These are phyloP conservation scores for Teleogryllus oceanicus DNA, from an alignment of 2,888 invertebrate species.

Conservation along the genomic window DNA sequence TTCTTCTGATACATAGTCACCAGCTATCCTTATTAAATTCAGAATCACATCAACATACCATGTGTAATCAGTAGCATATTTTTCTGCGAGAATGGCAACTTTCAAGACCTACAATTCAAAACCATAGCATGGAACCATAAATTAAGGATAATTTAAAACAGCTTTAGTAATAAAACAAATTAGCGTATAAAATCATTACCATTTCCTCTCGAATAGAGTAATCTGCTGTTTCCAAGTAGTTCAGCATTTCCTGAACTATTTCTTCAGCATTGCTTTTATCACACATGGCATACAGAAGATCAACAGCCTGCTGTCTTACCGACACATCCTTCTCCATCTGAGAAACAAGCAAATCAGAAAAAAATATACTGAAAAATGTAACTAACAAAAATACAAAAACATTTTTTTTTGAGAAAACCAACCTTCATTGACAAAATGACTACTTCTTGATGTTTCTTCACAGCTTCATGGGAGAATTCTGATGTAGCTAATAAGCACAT, in stretches of 20 bases:
- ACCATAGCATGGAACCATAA: background rate
- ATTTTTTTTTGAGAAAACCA: conserved; percentile 30
- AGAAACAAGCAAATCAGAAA: conserved; percentile 26
- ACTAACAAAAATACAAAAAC: background rate
- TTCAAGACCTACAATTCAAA: conserved; percentile 66
- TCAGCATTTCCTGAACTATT: conserved; percentile 99
- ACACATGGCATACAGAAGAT: conserved; percentile 98
- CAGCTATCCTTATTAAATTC: conserved; percentile 97
- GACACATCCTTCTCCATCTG: conserved; percentile 97
- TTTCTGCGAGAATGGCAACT: conserved; percentile 98
- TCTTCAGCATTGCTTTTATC: conserved; percentile 98
- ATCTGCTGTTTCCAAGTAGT: conserved; percentile 98
- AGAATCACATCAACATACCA: conserved; percentile 98
- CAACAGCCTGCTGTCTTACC: conserved; percentile 96
- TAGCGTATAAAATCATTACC: conserved; percentile 53
- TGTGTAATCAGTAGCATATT: conserved; percentile 98
- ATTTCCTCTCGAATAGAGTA: conserved; percentile 99
- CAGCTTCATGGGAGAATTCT: conserved; percentile 99
- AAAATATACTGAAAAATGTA: background rate
- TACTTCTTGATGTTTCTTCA: conserved; percentile 99
- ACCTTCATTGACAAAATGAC: conserved; percentile 96
- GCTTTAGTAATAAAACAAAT: background rate
- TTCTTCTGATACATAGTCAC: conserved; percentile 99
- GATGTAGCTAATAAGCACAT: conserved; percentile 99
- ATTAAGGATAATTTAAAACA: background rate